phyloP scores from a whole-genome alignment of 1,140 invertebrate species.

The Tetraneura akinire region DNA sequence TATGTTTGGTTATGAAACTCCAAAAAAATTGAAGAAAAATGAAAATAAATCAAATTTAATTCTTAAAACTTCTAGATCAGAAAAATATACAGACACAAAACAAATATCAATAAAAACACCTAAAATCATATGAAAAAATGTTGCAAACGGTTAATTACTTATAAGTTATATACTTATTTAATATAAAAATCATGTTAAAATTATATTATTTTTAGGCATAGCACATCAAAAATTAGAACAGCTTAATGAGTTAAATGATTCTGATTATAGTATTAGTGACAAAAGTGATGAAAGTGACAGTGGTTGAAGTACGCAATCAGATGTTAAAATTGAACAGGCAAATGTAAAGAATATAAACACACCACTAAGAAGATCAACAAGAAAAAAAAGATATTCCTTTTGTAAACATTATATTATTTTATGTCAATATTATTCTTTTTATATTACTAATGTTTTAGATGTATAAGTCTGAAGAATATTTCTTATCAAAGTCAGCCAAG shows the following conservation, averaged over 20 bases:
- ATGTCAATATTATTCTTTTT: slow-evolving; percentile 10
- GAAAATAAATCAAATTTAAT: background rate
- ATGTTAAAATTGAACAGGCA: background rate
- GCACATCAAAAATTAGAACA: slow-evolving; percentile 53
- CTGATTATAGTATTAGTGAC: slow-evolving; percentile 42
- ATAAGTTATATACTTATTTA: too few species aligned
- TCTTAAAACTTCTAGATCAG: background rate
- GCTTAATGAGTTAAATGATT: slow-evolving; percentile 33
- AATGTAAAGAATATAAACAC: background rate
- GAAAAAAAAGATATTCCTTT: slow-evolving; percentile 23
- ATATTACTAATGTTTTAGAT: slow-evolving; percentile 45
- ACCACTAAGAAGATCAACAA: slow-evolving; percentile 19
- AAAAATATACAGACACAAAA: background rate
- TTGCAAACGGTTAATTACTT: slow-evolving; percentile 33
- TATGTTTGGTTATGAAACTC: slow-evolving; percentile 2
- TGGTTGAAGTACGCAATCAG: slow-evolving; percentile 23
- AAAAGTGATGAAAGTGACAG: slow-evolving; percentile 24
- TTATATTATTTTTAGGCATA: slow-evolving; percentile 57
- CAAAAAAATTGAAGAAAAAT: slow-evolving; percentile 19
- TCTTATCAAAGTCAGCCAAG: slow-evolving; percentile 59
- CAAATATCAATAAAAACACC: slow-evolving; percentile 9
- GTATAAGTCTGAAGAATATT: slow-evolving; percentile 56
- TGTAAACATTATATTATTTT: slow-evolving; percentile 5
- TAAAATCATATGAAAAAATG: background rate
- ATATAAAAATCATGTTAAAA: slow-evolving; percentile 42